Conservation (phyloP, 2,797 vertebrate genomes). For the Apogon talboti region DNA sequence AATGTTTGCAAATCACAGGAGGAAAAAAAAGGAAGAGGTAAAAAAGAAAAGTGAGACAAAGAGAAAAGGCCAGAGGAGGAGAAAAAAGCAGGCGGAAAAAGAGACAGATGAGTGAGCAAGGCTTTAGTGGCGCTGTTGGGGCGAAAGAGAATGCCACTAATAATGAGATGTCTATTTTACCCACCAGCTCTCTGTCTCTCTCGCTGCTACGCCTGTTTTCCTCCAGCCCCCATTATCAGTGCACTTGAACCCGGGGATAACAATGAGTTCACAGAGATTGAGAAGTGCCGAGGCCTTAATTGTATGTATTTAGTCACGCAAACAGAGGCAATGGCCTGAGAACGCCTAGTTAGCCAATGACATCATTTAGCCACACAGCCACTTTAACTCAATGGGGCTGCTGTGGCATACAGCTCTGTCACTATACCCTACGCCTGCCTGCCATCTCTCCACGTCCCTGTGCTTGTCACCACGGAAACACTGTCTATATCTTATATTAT, state of each 20-base stretch:
- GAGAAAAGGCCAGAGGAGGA: constrained; percentile 47
- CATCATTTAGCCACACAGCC: constrained; percentile 92
- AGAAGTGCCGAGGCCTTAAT: constrained; percentile 97
- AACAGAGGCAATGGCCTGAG: constrained; percentile 99
- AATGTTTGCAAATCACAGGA: constrained; percentile 23
- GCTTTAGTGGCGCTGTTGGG: constrained; percentile 81
- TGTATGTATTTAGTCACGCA: constrained; percentile 99
- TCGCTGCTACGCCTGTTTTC: constrained; percentile 90
- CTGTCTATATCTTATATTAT: not conserved
- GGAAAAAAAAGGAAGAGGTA: not conserved
- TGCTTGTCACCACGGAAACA: constrained; percentile 34
- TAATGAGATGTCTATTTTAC: constrained; percentile 92
- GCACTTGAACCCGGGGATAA: constrained; percentile 98
- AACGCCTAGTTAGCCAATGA: constrained; percentile 98
- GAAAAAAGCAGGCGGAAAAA: constrained; percentile 52
- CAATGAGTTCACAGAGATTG: constrained; percentile 98
- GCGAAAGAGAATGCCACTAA: constrained; percentile 84
- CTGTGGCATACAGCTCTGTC: constrained; percentile 77
- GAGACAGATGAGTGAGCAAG: constrained; percentile 70
- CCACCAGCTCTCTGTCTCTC: constrained; percentile 85
- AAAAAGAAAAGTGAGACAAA: constrained; percentile 37
- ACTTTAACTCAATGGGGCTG: constrained; percentile 91
- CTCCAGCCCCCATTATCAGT: constrained; percentile 97
- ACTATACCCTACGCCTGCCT: constrained; percentile 42
- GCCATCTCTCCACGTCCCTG: constrained; percentile 67